Percentiles rank a stretch among this genome's conserved stretches.
These are phyloP conservation scores for Tetragonisca angustula DNA, from an alignment of 2,888 invertebrate genomes.

Conservation along the genomic window DNA sequence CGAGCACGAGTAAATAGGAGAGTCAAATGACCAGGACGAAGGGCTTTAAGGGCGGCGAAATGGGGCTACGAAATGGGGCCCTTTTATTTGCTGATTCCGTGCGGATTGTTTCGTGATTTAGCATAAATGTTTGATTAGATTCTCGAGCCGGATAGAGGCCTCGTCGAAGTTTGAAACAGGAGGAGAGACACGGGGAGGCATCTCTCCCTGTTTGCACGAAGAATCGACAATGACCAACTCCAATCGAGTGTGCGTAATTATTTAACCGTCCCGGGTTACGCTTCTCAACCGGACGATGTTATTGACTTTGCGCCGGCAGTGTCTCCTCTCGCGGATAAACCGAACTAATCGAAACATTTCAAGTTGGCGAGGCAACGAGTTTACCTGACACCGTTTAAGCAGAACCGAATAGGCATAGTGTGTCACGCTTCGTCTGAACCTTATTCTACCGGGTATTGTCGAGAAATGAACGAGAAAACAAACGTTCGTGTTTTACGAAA, in stretches of 20 bases:
- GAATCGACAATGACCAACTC: conserved; percentile 71
- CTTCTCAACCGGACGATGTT: conserved; percentile 2
- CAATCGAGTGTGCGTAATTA: conserved; percentile 78
- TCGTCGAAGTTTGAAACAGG: conserved; percentile 24
- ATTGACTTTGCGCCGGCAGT: conserved; percentile 28
- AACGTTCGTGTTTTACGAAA: too few species aligned
- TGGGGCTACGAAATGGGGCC: conserved; percentile 71
- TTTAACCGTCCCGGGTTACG: conserved; percentile 68
- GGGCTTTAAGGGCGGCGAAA: conserved; percentile 80
- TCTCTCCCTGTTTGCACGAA: conserved; percentile 71
- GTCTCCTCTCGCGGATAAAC: conserved; percentile 4
- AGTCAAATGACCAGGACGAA: conserved; percentile 83
- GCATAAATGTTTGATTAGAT: conserved; percentile 85
- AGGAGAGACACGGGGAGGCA: conserved; percentile 34
- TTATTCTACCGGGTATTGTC: too few species aligned
- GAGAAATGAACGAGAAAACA: too few species aligned
- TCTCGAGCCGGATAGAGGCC: conserved; percentile 66
- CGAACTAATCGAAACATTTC: conserved; percentile 33
- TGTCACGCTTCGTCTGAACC: too few species aligned
- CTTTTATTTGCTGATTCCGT: conserved; percentile 84
- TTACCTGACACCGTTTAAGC: conserved; percentile 1
- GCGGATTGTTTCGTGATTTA: conserved; percentile 85
- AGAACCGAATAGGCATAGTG: too few species aligned
- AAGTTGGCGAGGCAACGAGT: background rate
- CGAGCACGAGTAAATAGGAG: conserved; percentile 81